Evolutionary conservation across 2,113 vertebrate species (phyloP).

Genomic region (Tringa solitaria): DNA sequence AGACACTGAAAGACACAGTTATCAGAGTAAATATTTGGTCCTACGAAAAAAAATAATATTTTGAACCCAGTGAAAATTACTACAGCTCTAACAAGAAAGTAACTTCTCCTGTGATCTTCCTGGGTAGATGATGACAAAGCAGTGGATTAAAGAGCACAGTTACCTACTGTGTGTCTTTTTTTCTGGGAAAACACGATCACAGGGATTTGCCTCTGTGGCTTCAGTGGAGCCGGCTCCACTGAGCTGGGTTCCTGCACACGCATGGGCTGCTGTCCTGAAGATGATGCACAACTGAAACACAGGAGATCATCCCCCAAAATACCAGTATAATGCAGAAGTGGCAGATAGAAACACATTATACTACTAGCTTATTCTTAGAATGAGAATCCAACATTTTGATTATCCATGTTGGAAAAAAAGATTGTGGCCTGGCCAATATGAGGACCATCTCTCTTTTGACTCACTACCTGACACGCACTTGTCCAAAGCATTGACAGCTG

Average conservation of each 20-base stretch:
- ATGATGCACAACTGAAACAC: background rate
- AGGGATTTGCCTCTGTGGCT: background rate
- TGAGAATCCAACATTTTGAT: background rate
- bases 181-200: background rate
- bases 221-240: background rate
- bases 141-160: background rate
- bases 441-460: background rate
- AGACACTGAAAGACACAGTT: background rate
- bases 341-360: background rate
- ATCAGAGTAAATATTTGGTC: background rate
- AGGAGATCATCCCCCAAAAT: background rate
- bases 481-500: background rate
- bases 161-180: background rate
- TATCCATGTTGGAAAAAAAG: fast-evolving
- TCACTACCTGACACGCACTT: background rate
- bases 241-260: background rate
- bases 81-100: background rate
- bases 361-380: background rate
- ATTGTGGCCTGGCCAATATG: background rate
- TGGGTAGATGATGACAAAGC: background rate
- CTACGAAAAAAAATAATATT: background rate
- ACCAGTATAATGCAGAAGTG: background rate
- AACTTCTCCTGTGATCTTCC: background rate
- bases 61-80: background rate
- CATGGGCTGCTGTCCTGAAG: background rate